These are phyloP conservation scores for Phengaris alcon DNA, from an alignment of 2,888 invertebrate genomes.

Conservation along the genomic window DNA sequence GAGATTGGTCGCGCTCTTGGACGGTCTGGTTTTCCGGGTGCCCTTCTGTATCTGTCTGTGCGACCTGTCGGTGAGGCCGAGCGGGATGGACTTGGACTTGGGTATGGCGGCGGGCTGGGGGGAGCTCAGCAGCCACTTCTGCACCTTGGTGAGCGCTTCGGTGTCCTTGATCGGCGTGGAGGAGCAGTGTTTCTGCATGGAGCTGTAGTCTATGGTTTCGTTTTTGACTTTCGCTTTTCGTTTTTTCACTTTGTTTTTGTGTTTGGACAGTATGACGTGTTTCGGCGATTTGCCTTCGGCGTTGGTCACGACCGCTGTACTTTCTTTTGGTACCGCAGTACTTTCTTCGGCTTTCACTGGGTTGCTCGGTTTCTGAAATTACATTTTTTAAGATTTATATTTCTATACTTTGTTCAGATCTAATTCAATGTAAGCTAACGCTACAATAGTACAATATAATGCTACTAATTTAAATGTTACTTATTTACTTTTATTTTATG, in stretches of 20 bases:
- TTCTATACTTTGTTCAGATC: no score
- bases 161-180: slow-evolving; percentile 75
- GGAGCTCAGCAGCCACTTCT: slow-evolving; percentile 90
- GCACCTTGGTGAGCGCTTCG: slow-evolving; percentile 86
- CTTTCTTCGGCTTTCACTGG: slow-evolving; percentile 60
- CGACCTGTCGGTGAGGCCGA: slow-evolving; percentile 81
- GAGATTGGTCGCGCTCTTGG: slow-evolving; percentile 86
- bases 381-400: slow-evolving; percentile 12
- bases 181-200: slow-evolving; percentile 80
- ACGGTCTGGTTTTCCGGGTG: slow-evolving; percentile 76
- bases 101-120: slow-evolving; percentile 82
- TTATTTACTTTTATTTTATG: not conserved
- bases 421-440: no score
- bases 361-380: slow-evolving; percentile 60
- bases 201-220: slow-evolving; percentile 90
- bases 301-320: slow-evolving; percentile 64
- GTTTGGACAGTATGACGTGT: slow-evolving; percentile 73
- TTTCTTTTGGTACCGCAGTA: slow-evolving; percentile 66
- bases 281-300: slow-evolving; percentile 79
- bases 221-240: slow-evolving; percentile 81
- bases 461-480: no score
- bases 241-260: slow-evolving; percentile 71
- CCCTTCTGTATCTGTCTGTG: slow-evolving; percentile 73
- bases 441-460: no score
- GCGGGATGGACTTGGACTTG: slow-evolving; percentile 91